These are phyloP conservation scores for Hydrocynus forskahlii DNA, from an alignment of 2,797 vertebrate genomes.

Conservation along the genomic window DNA sequence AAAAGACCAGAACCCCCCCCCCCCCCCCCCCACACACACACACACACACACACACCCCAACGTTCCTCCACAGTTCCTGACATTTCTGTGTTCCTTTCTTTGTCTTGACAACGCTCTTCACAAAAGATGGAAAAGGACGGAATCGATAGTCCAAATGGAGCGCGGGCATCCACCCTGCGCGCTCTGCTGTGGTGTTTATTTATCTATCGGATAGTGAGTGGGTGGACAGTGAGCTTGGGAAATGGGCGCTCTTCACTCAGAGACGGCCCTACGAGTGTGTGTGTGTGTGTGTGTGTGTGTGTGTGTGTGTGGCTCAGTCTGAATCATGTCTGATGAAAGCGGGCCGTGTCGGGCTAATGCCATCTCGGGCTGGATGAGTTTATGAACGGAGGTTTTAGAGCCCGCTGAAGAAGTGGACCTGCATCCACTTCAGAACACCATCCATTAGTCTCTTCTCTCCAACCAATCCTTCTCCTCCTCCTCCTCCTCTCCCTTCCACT, in stretches of 20 bases:
- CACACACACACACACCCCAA: too few species aligned
- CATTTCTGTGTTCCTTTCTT: slow-evolving; percentile 48
- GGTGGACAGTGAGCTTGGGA: slow-evolving; percentile 26
- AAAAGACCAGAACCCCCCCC: too few species aligned
- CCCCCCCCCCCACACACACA: too few species aligned
- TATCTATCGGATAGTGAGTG: slow-evolving; percentile 29
- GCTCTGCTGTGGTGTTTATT: slow-evolving; percentile 15
- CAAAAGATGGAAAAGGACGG: slow-evolving; percentile 38
- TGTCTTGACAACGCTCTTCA: slow-evolving; percentile 39
- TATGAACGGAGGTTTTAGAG: slow-evolving; percentile 11
- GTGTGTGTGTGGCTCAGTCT: slow-evolving; percentile 18
- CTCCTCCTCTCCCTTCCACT: not conserved
- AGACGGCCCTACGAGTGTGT: not conserved
- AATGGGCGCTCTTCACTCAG: not conserved
- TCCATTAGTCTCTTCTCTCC: slow-evolving; percentile 41
- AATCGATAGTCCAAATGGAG: slow-evolving; percentile 32
- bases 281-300: not conserved
- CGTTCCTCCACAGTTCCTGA: slow-evolving; percentile 42
- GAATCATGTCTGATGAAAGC: slow-evolving; percentile 46
- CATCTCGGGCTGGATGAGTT: slow-evolving; percentile 11
- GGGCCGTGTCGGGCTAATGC: slow-evolving; percentile 11
- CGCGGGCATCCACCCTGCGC: slow-evolving; percentile 6
- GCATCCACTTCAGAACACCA: slow-evolving; percentile 30
- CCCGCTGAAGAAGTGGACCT: slow-evolving; percentile 5
- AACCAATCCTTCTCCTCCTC: slow-evolving; percentile 19